Base-by-base conservation (phyloP, 2,113 vertebrate species). In the Epinephelus fuscoguttatus region DNA sequence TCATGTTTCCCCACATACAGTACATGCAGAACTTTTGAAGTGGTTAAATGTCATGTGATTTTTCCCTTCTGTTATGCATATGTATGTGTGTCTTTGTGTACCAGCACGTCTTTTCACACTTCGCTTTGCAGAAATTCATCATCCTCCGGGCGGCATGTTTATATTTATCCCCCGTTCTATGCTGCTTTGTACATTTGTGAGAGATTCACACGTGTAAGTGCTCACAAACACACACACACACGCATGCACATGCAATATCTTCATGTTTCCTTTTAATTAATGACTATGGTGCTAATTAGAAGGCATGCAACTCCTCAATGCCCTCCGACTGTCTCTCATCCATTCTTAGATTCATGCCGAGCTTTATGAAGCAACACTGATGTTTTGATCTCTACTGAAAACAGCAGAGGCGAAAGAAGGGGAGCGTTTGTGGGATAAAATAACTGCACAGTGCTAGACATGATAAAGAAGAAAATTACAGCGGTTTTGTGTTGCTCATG, bases 281-380 rank as follows among this genome's bases (percentile, higher is more conserved):
- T 73, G 89, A 81, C 75, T 83, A 30, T 13, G 66, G 70, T 52
- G 81, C 92, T 94, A 94, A 95, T 94, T 91, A 94, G 86, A 89
- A 90, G 70, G 55, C 55, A 25, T 66, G 55, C 57, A 86, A 52
- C 86, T 88, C 81, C 83, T 86, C 57, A 77, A 13, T 69, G 79
- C 72, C 70, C 78, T 66, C 80, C 63, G 61, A 82, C 77, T 82
- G 64, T 63, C 72, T 86, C 78, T 64, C 60, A 56, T 70, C 30
- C 70, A 59, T 70, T 81, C 69, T 76, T 76, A 21, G 68, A 61
- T 68, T 81, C 50, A 1, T 42, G 70, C 42, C 8, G 25, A 88
- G 79, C 80, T 68, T 75, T 56, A 9, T 56, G 30, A 69, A 82
- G 71, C 25, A 56, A 15, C 62, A 68, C 40, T 82, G 74, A 45